Base-by-base conservation (phyloP, 1,140 invertebrate genomes). In the Bombus terrestris region DNA sequence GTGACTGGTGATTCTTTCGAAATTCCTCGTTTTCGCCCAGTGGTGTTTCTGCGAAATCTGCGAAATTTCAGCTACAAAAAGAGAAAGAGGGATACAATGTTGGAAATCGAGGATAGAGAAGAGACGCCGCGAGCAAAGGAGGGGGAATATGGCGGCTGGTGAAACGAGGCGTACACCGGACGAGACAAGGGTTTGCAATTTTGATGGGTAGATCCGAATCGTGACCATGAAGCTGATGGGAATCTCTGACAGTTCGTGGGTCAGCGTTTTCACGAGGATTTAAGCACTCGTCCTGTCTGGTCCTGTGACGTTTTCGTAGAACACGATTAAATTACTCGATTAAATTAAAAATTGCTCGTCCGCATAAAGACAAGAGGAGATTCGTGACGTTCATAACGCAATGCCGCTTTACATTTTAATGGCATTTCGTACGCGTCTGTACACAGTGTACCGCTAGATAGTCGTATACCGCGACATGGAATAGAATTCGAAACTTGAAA, bases 251-350 rank as follows among this genome's bases (percentile, higher is more conserved):
- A 64, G 68, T 39, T 85, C 39, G 77, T 73, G 77, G 83, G 57
- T 85, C 77, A 73, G 77, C 83, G 68, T 80, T 85, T 85, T 85
- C 83, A 59, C 41, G 32, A 72, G 32, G 53, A 73, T 81, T 85
- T 72, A 81, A 85, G 37, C 74, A 37, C 28, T 47, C 25, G 28
- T 41, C 28, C 71, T 22, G n/a, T 41, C 43, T 25, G 35, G 12
- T 3, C 43, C 35, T 9, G 43, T 39, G 25, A 69, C 62, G 13
- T 72, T 69, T 75, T 1, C 64, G 12, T n/a, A 28, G 59, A 62
- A 43, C 41, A 28, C 57, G 35, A 83, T 66, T 53, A 77, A 39
- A 66, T 53, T 81, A 25, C 35, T 32, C 64, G 64, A 9, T 37
- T 32, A 8, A 37, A 68, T 83, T 68, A 53, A 83, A 83, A 53